phyloP scores from a whole-genome alignment of 2,888 invertebrate species.

The Penaeus monodon region DNA sequence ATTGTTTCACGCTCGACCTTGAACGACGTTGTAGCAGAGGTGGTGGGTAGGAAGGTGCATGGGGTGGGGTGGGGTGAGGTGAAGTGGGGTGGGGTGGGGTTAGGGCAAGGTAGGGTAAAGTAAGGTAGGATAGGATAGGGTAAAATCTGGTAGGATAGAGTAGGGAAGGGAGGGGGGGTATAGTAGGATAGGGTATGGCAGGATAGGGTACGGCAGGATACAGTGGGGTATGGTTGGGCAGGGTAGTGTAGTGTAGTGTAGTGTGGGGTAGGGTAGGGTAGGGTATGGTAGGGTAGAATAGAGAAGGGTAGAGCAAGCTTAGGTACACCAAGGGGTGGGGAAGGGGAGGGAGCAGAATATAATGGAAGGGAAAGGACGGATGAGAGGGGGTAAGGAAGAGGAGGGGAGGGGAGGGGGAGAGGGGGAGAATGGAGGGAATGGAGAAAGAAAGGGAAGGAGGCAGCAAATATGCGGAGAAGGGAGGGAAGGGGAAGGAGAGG shows the following conservation, averaged over 20 bases:
- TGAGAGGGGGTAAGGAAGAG: neutral
- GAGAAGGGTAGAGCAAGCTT: neutral
- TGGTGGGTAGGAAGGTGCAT: neutral
- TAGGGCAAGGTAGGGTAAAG: neutral
- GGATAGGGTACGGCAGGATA: neutral
- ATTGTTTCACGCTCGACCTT: no score
- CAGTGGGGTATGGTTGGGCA: no score
- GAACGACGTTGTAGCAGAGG: neutral
- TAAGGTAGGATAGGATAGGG: no score
- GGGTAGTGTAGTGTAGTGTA: neutral
- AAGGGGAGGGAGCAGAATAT: neutral
- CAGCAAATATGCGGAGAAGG: neutral
- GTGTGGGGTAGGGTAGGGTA: no score
- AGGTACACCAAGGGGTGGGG: neutral
- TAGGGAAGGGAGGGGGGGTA: no score
- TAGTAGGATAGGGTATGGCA: no score
- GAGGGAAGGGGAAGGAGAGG: neutral
- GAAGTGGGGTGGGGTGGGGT: neutral
- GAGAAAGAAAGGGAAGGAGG: neutral
- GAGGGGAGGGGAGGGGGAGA: neutral
- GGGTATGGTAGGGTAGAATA: neutral
- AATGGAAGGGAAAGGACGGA: neutral
- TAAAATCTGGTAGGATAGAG: no score
- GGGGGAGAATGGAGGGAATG: neutral
- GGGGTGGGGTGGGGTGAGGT: neutral